Evolutionary conservation across 2,888 invertebrate species (phyloP), one percentile per base, ranked within the genome.

Genomic region (Monopis laevigella): DNA sequence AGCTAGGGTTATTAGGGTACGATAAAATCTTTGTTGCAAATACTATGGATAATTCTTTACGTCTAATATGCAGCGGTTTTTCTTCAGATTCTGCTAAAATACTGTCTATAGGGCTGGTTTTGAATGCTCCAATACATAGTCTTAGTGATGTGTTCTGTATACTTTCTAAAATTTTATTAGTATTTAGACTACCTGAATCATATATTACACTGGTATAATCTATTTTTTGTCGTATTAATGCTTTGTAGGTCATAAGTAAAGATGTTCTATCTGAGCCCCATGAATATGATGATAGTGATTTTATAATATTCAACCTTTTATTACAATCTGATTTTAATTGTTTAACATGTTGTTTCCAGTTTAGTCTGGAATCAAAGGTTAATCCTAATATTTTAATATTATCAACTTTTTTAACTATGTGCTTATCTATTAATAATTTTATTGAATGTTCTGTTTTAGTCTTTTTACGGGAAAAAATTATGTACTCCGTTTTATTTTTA

Each of bases 231-330:
- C 47, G 36, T 7, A 47, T 43, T 26, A 47, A 16, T 12, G 47
- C 40, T 4, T 24, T 10, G 26, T 43, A 47, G 6, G 35, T 43
- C 10, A 43, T 40, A 12, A 42, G 17, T 24, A 45, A 13, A 16
- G 43, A 43, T 4, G 16, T 42, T 29, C 41, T 30, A 17, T 47
- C 45, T n/a, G 44, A 41, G 7, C 47, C 45, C 47, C 44, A 47
- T 2, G 10, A 32, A n/a, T 6, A 26, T 2, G 47, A 44, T 17
- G 45, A 44, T 11, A 47, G 27, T 2, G 41, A 21, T 36, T 45
- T 45, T 17, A 47, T 38, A 8, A 47, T 34, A 35, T 47, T 46
- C 38, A 47, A 18, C 16, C 45, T 35, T 41, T 42, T 41, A 38
- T 44, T 38, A 19, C 47, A 48, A 19, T 45, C 44, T 1, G 41